phyloP scores from a whole-genome alignment of 2,113 vertebrate genomes.

The Scomber colias region DNA sequence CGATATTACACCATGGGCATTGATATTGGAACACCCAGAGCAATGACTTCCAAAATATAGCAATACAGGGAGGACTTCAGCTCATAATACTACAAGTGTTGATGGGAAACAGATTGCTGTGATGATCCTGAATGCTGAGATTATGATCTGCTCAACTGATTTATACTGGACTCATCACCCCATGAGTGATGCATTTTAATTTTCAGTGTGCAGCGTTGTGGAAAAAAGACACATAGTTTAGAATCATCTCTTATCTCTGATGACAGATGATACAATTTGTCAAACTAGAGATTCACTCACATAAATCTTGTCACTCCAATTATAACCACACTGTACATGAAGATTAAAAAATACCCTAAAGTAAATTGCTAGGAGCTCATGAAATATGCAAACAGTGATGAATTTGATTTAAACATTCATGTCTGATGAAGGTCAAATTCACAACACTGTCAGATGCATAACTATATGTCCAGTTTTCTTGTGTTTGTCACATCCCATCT shows the following conservation, averaged over 20 bases:
- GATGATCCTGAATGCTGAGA: slow-evolving; percentile 51
- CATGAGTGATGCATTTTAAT: slow-evolving; percentile 52
- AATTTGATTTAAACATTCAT: neutral
- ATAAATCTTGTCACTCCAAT: slow-evolving; percentile 20
- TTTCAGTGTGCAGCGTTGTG: slow-evolving; percentile 39
- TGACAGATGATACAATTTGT: slow-evolving; percentile 45
- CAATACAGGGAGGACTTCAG: slow-evolving; percentile 10
- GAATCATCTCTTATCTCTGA: slow-evolving; percentile 43
- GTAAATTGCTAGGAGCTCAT: neutral
- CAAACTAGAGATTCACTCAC: slow-evolving; percentile 13
- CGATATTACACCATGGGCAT: neutral
- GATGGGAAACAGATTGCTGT: slow-evolving; percentile 47
- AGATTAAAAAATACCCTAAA: neutral
- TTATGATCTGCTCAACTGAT: slow-evolving; percentile 50
- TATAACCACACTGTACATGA: neutral
- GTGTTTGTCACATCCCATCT: slow-evolving; percentile 9
- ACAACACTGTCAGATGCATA: neutral
- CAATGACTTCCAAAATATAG: slow-evolving; percentile 13
- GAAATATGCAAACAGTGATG: slow-evolving; percentile 13
- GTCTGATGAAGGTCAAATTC: slow-evolving; percentile 18
- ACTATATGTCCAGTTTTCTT: neutral
- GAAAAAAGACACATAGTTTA: slow-evolving; percentile 46
- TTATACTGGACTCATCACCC: slow-evolving; percentile 34
- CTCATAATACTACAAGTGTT: slow-evolving; percentile 16
- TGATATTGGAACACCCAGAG: slow-evolving; percentile 14